Percentiles rank a stretch among this genome's conserved stretches.
phyloP scores from a whole-genome alignment of 2,113 vertebrate genomes.

The Hemibagrus wyckioides region DNA sequence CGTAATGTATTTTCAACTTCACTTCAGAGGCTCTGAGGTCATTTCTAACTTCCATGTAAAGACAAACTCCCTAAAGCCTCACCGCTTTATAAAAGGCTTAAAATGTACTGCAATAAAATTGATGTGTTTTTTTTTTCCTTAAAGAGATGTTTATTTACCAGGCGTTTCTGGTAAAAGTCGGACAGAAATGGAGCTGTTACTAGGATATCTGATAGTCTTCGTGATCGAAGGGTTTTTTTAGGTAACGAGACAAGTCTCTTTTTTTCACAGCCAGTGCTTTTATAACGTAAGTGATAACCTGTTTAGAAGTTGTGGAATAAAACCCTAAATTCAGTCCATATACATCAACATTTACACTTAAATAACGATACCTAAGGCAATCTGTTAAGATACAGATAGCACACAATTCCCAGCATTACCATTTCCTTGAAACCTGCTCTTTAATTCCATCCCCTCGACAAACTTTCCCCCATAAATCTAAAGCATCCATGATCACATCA shows the following conservation, averaged over 20 bases:
- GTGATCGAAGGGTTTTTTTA: not conserved
- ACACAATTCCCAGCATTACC: not conserved
- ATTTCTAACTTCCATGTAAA: not conserved
- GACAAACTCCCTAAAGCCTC: not conserved
- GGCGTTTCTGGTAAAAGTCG: not conserved
- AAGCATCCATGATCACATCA: slow-evolving; percentile 28
- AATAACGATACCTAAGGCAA: too few species aligned
- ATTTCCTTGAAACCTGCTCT: not conserved
- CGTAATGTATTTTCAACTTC: not conserved
- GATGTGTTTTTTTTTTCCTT: not conserved
- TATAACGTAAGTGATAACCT: too few species aligned
- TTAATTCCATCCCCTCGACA: not conserved
- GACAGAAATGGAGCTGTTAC: not conserved
- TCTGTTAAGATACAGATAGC: too few species aligned
- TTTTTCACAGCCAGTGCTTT: too few species aligned
- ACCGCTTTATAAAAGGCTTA: not conserved
- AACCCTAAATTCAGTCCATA: not conserved
- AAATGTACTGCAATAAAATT: not conserved
- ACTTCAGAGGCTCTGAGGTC: not conserved
- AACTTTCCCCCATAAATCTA: not conserved
- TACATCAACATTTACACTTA: not conserved
- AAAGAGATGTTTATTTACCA: not conserved
- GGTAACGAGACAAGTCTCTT: not conserved
- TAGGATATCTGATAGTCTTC: not conserved
- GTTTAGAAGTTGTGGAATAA: not conserved